These are phyloP conservation scores for Novumbra hubbsi DNA, from an alignment of 2,797 vertebrate genomes.

Conservation along the genomic window DNA sequence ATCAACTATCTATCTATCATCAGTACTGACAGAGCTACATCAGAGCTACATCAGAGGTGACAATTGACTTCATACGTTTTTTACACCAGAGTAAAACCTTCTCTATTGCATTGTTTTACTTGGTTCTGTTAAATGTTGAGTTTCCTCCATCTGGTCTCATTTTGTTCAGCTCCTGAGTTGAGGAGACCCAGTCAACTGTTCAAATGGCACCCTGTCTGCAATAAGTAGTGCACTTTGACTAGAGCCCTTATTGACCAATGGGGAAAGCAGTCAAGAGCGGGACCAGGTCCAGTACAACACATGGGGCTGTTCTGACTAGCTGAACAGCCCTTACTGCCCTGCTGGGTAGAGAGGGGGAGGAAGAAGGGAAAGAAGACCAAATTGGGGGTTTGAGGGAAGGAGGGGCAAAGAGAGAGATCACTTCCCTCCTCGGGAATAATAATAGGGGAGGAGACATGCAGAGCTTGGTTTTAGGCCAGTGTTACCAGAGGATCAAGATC, in stretches of 20 bases:
- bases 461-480: neutral
- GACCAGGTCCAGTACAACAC: conserved; percentile 46
- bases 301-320: conserved; percentile 56
- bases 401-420: neutral
- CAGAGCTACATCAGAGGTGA: no score
- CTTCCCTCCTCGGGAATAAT: no score
- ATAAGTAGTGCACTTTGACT: neutral
- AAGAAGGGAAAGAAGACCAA: neutral
- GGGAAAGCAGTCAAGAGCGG: conserved; percentile 32
- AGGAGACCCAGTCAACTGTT: neutral
- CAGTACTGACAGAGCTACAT: no score
- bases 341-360: conserved; percentile 5
- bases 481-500: no score
- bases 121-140: conserved; percentile 34
- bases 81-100: no score
- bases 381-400: conserved; percentile 4
- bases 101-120: no score
- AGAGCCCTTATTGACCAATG: neutral
- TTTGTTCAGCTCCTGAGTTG: conserved; percentile 45
- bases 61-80: no score
- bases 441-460: neutral
- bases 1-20: no score
- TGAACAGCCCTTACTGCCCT: conserved; percentile 26
- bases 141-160: conserved; percentile 30
- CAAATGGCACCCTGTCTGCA: neutral